A percentile compares a stretch with the other conserved stretches of the same genome.
Conservation (phyloP, 2,797 vertebrate genomes). For the Pseudochirops corinnae region DNA sequence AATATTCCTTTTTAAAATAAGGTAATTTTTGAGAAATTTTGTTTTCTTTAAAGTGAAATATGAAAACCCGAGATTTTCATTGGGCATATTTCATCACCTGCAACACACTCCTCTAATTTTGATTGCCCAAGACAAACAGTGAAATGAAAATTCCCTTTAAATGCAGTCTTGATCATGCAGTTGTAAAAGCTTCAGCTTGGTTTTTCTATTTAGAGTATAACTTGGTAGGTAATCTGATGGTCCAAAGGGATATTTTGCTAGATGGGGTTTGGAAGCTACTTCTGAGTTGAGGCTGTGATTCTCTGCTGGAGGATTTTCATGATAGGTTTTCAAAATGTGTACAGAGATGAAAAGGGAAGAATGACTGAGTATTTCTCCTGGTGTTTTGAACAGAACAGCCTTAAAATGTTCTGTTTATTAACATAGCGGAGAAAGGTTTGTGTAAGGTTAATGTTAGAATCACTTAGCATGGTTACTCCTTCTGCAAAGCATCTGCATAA, state of each 20-base stretch:
- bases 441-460: constrained; percentile 80
- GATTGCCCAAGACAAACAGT: constrained; percentile 59
- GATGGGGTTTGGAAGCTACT: constrained; percentile 45
- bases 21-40: constrained; percentile 71
- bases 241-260: constrained; percentile 54
- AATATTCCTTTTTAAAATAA: constrained; percentile 69
- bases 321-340: constrained; percentile 46
- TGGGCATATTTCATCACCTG: constrained; percentile 73
- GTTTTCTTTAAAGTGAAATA: constrained; percentile 64
- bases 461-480: constrained; percentile 77
- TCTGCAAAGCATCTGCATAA: constrained; percentile 80
- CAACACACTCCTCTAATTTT: constrained; percentile 68
- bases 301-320: constrained; percentile 55
- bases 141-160: constrained; percentile 59
- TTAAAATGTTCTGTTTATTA: constrained; percentile 80
- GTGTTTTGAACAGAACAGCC: constrained; percentile 69
- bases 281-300: constrained; percentile 51
- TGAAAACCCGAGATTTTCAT: constrained; percentile 71
- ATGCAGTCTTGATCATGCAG: constrained; percentile 58
- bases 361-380: constrained; percentile 63
- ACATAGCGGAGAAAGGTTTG: constrained; percentile 70
- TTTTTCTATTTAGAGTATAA: constrained; percentile 65
- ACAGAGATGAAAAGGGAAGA: constrained; percentile 62
- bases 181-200: constrained; percentile 59
- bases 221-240: constrained; percentile 65